These are phyloP conservation scores for Delphinapterus leucas DNA, from an alignment of 2,113 vertebrate species.

Conservation along the genomic window DNA sequence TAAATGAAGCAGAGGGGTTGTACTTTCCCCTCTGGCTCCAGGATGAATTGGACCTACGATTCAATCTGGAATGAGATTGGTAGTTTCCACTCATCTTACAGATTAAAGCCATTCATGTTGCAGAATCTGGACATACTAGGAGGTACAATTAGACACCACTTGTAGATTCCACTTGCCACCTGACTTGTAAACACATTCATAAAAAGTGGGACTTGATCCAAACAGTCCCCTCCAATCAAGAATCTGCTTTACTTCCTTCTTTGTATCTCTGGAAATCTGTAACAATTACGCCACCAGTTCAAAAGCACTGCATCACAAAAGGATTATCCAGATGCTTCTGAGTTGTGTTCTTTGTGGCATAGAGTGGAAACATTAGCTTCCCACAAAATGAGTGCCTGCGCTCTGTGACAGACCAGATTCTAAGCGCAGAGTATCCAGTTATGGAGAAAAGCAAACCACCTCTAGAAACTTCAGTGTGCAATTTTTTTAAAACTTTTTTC, in stretches of 20 bases:
- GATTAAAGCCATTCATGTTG: constrained; percentile 51
- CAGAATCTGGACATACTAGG: neutral
- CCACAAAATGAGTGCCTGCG: neutral
- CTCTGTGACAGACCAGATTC: neutral
- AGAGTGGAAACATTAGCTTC: neutral
- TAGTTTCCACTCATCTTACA: neutral
- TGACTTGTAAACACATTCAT: neutral
- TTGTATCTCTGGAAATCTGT: neutral
- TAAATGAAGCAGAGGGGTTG: constrained; percentile 51
- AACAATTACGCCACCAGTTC: neutral
- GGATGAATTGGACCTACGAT: constrained; percentile 13
- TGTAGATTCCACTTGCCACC: constrained; percentile 34
- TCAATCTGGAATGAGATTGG: neutral
- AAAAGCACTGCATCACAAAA: constrained; percentile 21
- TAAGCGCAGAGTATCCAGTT: neutral
- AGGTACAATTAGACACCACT: neutral
- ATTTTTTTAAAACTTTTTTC: neutral
- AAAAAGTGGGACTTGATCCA: neutral
- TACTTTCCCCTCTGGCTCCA: constrained; percentile 7
- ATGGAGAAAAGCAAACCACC: neutral
- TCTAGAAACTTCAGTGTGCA: neutral
- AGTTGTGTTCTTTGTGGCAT: neutral
- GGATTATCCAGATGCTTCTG: neutral
- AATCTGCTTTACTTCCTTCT: neutral
- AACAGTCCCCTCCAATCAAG: neutral